Percentiles rank a stretch among this genome's conserved stretches.
Evolutionary conservation across 2,113 vertebrate species (phyloP).

Genomic region (Pampusana beccarii): DNA sequence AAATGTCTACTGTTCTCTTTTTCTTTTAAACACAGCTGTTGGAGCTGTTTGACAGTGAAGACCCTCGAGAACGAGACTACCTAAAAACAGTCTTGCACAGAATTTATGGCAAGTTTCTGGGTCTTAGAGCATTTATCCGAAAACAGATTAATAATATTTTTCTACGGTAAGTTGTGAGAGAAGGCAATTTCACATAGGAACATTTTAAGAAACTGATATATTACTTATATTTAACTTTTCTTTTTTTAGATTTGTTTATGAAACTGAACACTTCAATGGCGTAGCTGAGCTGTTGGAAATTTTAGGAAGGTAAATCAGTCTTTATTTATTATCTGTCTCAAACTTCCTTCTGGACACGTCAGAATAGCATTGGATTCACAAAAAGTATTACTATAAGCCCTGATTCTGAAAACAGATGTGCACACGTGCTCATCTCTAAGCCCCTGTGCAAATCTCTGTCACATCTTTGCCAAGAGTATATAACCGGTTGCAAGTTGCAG

Average conservation of each 20-base stretch:
- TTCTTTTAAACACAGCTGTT: slow-evolving; percentile 82
- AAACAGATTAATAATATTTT: slow-evolving; percentile 99
- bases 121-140: slow-evolving; percentile 99
- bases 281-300: slow-evolving; percentile 99
- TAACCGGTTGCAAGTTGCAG: not conserved
- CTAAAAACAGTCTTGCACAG: slow-evolving; percentile 99
- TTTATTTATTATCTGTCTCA: not conserved
- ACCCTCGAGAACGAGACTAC: slow-evolving; percentile 98
- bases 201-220: not conserved
- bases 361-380: not conserved
- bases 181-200: not conserved
- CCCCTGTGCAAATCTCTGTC: not conserved
- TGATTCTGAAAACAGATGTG: slow-evolving; percentile 7
- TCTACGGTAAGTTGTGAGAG: slow-evolving; percentile 91
- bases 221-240: slow-evolving; percentile 17
- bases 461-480: not conserved
- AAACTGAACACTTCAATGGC: slow-evolving; percentile 99
- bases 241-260: slow-evolving; percentile 96
- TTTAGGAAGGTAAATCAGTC: slow-evolving; percentile 91
- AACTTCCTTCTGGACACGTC: not conserved
- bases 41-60: slow-evolving; percentile 98
- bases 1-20: not conserved
- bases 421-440: not conserved
- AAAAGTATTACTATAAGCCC: not conserved
- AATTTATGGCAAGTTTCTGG: slow-evolving; percentile 99